Conservation (phyloP, 2,888 invertebrate species). For the Epsilonema sp. region DNA sequence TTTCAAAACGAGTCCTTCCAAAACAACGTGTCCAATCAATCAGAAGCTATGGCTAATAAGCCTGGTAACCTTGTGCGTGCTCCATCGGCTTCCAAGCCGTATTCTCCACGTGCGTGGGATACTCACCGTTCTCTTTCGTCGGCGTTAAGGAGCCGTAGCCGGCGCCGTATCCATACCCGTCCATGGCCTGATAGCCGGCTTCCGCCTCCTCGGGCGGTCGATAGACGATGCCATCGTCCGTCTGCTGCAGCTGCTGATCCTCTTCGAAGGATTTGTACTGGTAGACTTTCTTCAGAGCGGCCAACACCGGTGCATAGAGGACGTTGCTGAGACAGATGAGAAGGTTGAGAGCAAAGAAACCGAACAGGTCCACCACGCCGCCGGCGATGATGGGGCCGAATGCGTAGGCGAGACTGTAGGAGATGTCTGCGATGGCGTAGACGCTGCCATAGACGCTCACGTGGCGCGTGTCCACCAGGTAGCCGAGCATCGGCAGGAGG, state of each 20-base stretch:
- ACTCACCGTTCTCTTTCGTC: neutral
- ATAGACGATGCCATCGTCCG: neutral
- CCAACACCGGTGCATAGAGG: slow-evolving; percentile 71
- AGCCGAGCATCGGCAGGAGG: slow-evolving; percentile 78
- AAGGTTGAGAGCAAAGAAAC: slow-evolving; percentile 77
- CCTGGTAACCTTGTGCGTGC: no score
- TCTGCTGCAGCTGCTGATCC: slow-evolving; percentile 16
- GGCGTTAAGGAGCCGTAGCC: neutral
- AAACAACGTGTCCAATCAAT: no score
- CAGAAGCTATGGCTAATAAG: no score
- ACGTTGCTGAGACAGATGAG: slow-evolving; percentile 83
- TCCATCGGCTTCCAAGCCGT: no score
- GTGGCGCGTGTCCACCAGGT: slow-evolving; percentile 86
- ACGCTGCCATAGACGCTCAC: slow-evolving; percentile 96
- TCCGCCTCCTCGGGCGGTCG: no score
- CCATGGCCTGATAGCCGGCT: slow-evolving; percentile 10
- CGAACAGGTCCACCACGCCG: slow-evolving; percentile 67
- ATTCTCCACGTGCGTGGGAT: no score
- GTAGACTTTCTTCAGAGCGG: slow-evolving; percentile 71
- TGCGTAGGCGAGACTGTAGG: slow-evolving; percentile 94
- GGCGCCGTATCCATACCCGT: slow-evolving; percentile 6
- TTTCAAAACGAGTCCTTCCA: no score
- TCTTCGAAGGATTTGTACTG: slow-evolving; percentile 88
- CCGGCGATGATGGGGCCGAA: slow-evolving; percentile 96
- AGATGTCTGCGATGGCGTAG: slow-evolving; percentile 97